Conservation (phyloP, 2,113 vertebrate species). For the Myotis davidii region DNA sequence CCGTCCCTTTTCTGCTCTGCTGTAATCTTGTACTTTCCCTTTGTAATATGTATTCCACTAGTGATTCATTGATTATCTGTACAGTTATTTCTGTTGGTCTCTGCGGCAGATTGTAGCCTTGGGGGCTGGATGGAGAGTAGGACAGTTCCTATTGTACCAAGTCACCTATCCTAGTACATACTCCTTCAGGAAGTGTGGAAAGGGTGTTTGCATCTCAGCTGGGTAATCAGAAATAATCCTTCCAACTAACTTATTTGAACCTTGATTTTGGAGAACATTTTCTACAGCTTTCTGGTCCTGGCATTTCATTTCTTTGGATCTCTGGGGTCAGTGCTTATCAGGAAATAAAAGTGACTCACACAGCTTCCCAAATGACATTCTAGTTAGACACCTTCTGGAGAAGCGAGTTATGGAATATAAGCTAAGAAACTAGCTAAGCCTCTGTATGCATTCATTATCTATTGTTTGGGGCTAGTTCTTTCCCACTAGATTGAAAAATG, state of each 20-base stretch:
- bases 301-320: background rate
- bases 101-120: background rate
- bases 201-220: background rate
- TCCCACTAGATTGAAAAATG: background rate
- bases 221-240: background rate
- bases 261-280: background rate
- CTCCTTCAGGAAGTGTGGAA: background rate
- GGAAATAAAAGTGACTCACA: background rate
- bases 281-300: background rate
- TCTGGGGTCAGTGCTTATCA: background rate
- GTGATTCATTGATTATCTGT: background rate
- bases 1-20: background rate
- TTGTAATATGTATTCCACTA: background rate
- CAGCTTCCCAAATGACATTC: background rate
- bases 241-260: background rate
- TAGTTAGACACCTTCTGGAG: background rate
- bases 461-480: background rate
- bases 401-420: background rate
- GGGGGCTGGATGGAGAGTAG: background rate
- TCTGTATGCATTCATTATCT: no score
- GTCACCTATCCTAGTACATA: rapidly evolving
- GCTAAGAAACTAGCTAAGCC: background rate
- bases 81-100: background rate
- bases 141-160: background rate
- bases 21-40: background rate